These are phyloP conservation scores for Ennomos fuscantarius DNA, from an alignment of 2,888 invertebrate genomes.

Conservation along the genomic window DNA sequence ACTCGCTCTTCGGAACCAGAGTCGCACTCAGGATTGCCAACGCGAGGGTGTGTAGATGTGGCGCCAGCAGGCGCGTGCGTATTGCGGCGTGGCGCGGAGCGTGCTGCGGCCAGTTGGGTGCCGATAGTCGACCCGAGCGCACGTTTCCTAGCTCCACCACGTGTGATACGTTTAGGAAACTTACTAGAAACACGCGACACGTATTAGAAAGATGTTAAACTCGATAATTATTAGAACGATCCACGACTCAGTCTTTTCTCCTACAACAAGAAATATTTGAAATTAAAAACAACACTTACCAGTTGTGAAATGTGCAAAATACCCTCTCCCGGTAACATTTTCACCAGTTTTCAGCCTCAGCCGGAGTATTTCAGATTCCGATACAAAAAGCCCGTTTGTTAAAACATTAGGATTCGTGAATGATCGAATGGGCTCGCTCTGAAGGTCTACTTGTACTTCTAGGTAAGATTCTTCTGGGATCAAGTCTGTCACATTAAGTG, in stretches of 20 bases:
- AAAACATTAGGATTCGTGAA: conserved; percentile 83
- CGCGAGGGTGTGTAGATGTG: conserved; percentile 66
- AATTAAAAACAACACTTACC: conserved; percentile 66
- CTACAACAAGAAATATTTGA: neutral
- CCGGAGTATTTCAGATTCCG: conserved; percentile 85
- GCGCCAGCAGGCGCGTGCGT: conserved; percentile 64
- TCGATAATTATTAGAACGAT: neutral
- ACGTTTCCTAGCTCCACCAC: conserved; percentile 55
- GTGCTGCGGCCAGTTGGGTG: conserved; percentile 70
- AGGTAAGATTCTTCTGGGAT: conserved; percentile 75
- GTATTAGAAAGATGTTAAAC: neutral
- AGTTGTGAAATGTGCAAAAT: conserved; percentile 87
- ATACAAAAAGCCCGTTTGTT: conserved; percentile 88
- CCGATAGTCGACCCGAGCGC: conserved; percentile 56
- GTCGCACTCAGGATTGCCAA: conserved; percentile 57
- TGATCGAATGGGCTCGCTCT: conserved; percentile 82
- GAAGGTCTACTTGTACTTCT: conserved; percentile 85
- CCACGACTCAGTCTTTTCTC: too few relatives aligned
- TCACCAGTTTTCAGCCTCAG: conserved; percentile 87
- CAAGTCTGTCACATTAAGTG: conserved; percentile 60
- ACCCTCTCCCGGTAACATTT: conserved; percentile 88
- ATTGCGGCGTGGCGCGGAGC: conserved; percentile 58
- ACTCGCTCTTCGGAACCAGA: conserved; percentile 42
- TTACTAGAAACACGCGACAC: conserved; percentile 55
- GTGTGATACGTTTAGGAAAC: conserved; percentile 65